phyloP scores from a whole-genome alignment of 1,140 invertebrate genomes.

The Schmidtea mediterranea region DNA sequence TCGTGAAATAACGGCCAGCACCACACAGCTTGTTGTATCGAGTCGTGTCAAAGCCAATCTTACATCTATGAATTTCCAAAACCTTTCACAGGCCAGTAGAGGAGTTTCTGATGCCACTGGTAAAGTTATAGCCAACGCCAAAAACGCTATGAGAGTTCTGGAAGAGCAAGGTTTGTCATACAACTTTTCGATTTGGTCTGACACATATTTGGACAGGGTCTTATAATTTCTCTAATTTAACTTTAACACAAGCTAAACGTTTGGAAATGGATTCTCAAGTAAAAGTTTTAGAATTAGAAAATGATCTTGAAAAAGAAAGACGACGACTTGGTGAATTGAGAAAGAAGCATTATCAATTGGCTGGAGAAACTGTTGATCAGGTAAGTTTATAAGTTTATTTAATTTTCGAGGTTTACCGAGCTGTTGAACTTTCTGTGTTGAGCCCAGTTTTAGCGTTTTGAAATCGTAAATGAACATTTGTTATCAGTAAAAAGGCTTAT shows the following conservation, averaged over 20 bases:
- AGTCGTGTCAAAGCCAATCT: constrained; percentile 48
- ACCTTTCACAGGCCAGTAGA: constrained; percentile 53
- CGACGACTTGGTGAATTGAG: constrained; percentile 48
- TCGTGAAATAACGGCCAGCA: constrained; percentile 82
- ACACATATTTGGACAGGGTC: constrained; percentile 36
- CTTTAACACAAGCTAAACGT: constrained; percentile 68
- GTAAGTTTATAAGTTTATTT: not conserved
- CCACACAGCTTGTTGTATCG: constrained; percentile 78
- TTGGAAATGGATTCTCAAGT: constrained; percentile 75
- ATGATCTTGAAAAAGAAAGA: constrained; percentile 57
- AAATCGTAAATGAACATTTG: too few relatives aligned
- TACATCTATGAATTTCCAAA: constrained; percentile 43
- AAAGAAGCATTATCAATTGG: constrained; percentile 67
- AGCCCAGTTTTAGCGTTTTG: too few relatives aligned
- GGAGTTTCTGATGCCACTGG: constrained; percentile 62
- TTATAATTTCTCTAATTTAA: constrained; percentile 58
- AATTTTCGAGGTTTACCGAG: too few relatives aligned
- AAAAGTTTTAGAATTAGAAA: constrained; percentile 59
- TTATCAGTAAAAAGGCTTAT: too few relatives aligned
- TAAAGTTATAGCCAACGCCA: constrained; percentile 64
- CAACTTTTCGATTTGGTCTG: not conserved
- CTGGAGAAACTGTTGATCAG: constrained; percentile 21
- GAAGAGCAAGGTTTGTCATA: constrained; percentile 43
- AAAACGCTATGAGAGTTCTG: constrained; percentile 52
- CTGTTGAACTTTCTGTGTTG: too few relatives aligned